A percentile compares a stretch with the other conserved stretches of the same genome.
These are phyloP conservation scores for Tupaia tana DNA, from an alignment of 2,113 vertebrate genomes.

Conservation along the genomic window DNA sequence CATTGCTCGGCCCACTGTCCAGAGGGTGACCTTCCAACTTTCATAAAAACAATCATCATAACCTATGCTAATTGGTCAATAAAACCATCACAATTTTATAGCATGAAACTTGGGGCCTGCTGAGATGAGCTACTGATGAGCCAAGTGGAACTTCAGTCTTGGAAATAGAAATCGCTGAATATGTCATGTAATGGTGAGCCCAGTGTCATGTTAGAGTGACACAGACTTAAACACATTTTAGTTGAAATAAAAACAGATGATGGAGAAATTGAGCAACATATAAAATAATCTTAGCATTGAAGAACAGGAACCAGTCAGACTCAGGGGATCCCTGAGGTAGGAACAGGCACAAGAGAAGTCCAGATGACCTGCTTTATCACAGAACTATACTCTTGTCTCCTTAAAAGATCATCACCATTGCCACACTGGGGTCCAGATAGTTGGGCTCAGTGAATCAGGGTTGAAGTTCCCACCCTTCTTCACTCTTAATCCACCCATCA, in stretches of 20 bases:
- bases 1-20: slow-evolving; percentile 67
- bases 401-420: neutral
- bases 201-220: neutral
- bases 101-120: slow-evolving; percentile 54
- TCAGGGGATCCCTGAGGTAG: neutral
- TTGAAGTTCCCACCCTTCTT: neutral
- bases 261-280: neutral
- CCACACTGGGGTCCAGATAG: neutral
- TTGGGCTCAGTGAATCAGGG: neutral
- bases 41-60: slow-evolving; percentile 80
- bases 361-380: neutral
- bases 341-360: neutral
- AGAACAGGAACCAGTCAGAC: neutral
- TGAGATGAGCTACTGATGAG: slow-evolving; percentile 39
- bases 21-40: slow-evolving; percentile 70
- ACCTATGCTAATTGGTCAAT: slow-evolving; percentile 76
- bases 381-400: neutral
- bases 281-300: neutral
- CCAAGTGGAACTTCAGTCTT: slow-evolving; percentile 29
- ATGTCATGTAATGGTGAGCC: neutral
- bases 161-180: slow-evolving; percentile 33
- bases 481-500: neutral
- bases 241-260: neutral
- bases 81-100: slow-evolving; percentile 79
- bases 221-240: slow-evolving; percentile 2